Percentiles rank a stretch among this genome's conserved stretches.
Conservation (phyloP, 2,888 invertebrate species). For the Parnassius smintheus region DNA sequence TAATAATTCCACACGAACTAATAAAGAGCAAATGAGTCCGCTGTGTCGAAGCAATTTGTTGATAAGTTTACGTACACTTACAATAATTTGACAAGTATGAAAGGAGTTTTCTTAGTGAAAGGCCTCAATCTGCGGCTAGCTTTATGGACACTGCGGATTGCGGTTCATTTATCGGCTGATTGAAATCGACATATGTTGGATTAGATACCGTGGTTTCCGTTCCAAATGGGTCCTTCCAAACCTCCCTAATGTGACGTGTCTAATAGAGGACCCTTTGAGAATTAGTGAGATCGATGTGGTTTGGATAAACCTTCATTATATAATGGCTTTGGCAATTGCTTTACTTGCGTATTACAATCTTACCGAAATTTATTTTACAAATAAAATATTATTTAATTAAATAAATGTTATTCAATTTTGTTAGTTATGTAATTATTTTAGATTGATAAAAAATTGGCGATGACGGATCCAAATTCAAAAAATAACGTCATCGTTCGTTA, state of each 20-base stretch:
- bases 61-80: conserved; percentile 28
- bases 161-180: conserved; percentile 54
- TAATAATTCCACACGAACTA: background rate
- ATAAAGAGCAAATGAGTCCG: background rate
- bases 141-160: conserved; percentile 34
- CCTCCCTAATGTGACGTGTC: conserved; percentile 57
- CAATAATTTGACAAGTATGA: conserved; percentile 27
- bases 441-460: too few relatives aligned
- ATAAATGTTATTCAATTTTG: too few relatives aligned
- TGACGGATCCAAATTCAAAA: too few relatives aligned
- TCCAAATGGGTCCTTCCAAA: conserved; percentile 41
- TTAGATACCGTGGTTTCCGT: conserved; percentile 55
- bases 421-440: too few relatives aligned
- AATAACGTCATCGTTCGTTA: too few relatives aligned
- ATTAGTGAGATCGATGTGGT: conserved; percentile 55
- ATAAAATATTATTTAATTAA: too few relatives aligned
- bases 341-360: background rate
- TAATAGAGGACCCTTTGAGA: conserved; percentile 52
- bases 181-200: conserved; percentile 64
- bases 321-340: conserved; percentile 24
- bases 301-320: conserved; percentile 44
- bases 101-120: conserved; percentile 31
- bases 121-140: conserved; percentile 29
- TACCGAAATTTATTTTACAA: too few relatives aligned
- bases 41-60: conserved; percentile 24